Evolutionary conservation across 2,797 vertebrate species (phyloP), one percentile per base, ranked within the genome.

Genomic region (Ispidina picta): DNA sequence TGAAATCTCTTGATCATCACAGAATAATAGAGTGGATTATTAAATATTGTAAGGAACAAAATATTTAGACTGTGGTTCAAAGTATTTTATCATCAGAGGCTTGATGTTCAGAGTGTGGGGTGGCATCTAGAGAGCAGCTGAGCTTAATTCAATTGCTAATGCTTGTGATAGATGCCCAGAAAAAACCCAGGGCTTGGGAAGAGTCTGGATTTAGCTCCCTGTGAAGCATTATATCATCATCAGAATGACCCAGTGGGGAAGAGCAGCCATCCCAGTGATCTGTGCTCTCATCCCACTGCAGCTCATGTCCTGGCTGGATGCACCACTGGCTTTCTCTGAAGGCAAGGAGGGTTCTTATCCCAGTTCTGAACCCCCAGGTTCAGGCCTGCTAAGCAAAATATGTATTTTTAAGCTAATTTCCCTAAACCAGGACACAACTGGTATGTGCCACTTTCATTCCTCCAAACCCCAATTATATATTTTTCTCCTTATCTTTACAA

Each of bases 21-120:
- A 88, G 94, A 88, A 87, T 91, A 69, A 88, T 22, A 74, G 70
- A 94, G 71, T 2, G 1, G 58, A 52, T 90, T 86, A 74, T 92
- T 90, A 87, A 93, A 86, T 90, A 80, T 71, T 73, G 92, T 83
- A 86, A 88, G 46, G 86, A 82, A 82, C 82, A 88, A 88, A 96
- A 90, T 92, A 86, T 78, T 86, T 37, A 80, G 62, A 16, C 43
- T 6, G 8, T 4, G 11, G n/a, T 75, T 95, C 51, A 83, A 73
- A 79, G 69, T 5, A 2, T 76, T 68, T 87, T 75, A 88, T 77
- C 75, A 68, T 41, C 64, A 35, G 62, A 64, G 64, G 9, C 26
- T 31, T 5, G 29, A 39, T 8, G 18, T 75, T 75, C 7, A 3
- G 55, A 37, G 60, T 1, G 19, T 28, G 52, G 11, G 68, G 37